Evolutionary conservation across 2,888 invertebrate species (phyloP).

Genomic region (Callosobruchus maculatus): DNA sequence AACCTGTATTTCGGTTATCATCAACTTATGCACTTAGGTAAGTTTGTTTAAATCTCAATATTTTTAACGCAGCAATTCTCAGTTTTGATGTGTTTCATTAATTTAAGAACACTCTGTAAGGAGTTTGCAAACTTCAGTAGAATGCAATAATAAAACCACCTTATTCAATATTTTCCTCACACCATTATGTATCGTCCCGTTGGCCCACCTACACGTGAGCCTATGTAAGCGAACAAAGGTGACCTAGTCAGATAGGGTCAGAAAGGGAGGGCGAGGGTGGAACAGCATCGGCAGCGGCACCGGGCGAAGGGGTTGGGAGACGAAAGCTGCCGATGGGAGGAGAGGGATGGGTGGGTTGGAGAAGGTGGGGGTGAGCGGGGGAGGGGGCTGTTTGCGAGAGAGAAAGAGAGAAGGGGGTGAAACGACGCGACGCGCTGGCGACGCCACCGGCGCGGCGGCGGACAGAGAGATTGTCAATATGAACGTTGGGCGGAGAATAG

Average conservation of each 20-base stretch:
- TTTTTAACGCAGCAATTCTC: too few relatives aligned
- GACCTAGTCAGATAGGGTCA: slow-evolving; percentile 33
- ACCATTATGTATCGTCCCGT: background rate
- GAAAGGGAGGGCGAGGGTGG: slow-evolving; percentile 19
- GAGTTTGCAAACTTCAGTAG: too few relatives aligned
- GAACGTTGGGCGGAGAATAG: background rate
- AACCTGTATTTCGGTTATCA: too few relatives aligned
- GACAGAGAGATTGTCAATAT: background rate
- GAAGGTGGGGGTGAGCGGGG: background rate
- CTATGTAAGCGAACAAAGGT: slow-evolving; percentile 36
- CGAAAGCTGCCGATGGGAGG: background rate
- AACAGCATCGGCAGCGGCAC: background rate
- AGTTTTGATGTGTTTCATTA: too few relatives aligned
- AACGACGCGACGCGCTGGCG: background rate
- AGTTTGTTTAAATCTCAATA: too few relatives aligned
- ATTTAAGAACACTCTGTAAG: too few relatives aligned
- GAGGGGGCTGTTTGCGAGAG: background rate
- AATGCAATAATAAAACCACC: too few relatives aligned
- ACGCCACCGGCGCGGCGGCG: background rate
- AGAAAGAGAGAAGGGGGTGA: background rate
- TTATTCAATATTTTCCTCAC: too few relatives aligned
- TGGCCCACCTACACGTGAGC: background rate
- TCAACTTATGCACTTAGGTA: too few relatives aligned
- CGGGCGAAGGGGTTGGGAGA: background rate
- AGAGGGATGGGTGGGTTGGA: background rate